Base-by-base conservation (phyloP, 2,888 invertebrate genomes). In the Mellilla xanthometata region DNA sequence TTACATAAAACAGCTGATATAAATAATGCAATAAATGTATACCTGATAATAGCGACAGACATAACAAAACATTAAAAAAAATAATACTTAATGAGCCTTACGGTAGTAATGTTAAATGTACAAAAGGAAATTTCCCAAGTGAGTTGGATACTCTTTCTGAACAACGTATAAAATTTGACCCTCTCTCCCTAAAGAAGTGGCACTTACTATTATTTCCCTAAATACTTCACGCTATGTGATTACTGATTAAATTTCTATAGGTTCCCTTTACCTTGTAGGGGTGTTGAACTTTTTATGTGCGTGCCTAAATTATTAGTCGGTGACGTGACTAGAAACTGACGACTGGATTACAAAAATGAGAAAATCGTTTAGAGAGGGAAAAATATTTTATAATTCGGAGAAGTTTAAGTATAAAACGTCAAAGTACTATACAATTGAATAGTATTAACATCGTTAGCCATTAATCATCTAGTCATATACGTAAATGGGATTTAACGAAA, bases 171-270 rank as follows among this genome's bases (percentile, higher is more conserved):
- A 62, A 53, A 63, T 64, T 67, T 54, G 53, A 54, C 67, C 63
- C 62, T 52, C 52, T 60, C 59, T 49, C 65, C 59, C 60, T 65
- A 69, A 60, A 51, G 40, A 50, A 45, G 39, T 47, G 53, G 63
- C 49, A 62, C 52, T 50, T 42, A 49, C 72, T 61, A 68, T 70
- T 68, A 65, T 65, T 55, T 67, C 67, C 65, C 60, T 58, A 27
- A 50, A 51, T 62, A 65, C 54, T 64, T 60, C 52, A 62, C 56
- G 48, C 60, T 60, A 46, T 43, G 51, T 38, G 34, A 40, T 32
- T 41, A 44, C 30, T 30, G 31, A 43, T 40, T 38, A 46, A 28
- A 47, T 31, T 47, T 47, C 36, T 56, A 52, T 56, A 59, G 54
- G 50, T 56, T 43, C 45, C 38, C 46, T 42, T 51, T 47, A 54